Evolutionary conservation across 2,888 invertebrate genomes (phyloP).

Genomic region (Ypsolopha sequella): DNA sequence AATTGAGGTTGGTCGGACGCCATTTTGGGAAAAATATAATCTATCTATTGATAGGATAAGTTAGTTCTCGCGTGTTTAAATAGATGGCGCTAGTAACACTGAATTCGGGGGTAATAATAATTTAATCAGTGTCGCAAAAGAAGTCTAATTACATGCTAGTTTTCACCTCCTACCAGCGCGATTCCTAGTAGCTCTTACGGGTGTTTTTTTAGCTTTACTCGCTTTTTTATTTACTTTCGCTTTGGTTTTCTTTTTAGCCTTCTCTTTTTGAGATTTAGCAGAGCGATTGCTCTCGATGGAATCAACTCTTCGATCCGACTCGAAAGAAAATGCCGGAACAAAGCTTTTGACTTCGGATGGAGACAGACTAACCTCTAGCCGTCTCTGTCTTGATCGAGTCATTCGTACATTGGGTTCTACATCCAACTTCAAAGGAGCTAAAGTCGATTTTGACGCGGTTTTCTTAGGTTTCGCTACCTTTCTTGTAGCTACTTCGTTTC

Average conservation of each 20-base stretch:
- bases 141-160: not conserved
- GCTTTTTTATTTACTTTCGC: slow-evolving; percentile 6
- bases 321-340: slow-evolving; percentile 41
- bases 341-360: slow-evolving; percentile 41
- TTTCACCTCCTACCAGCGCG: slow-evolving; percentile 45
- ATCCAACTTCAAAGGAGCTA: slow-evolving; percentile 22
- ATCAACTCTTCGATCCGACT: slow-evolving; percentile 39
- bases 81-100: slow-evolving; percentile 15
- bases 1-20: slow-evolving; percentile 25
- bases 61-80: slow-evolving; percentile 3
- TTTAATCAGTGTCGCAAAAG: too few species aligned
- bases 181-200: slow-evolving; percentile 32
- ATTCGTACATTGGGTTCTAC: slow-evolving; percentile 32
- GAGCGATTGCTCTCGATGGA: slow-evolving; percentile 40
- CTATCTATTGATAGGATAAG: too few species aligned
- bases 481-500: slow-evolving; percentile 22
- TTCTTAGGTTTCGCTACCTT: slow-evolving; percentile 39
- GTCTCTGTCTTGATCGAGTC: slow-evolving; percentile 45
- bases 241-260: slow-evolving; percentile 11
- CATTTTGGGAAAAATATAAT: slow-evolving; percentile 9
- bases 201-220: slow-evolving; percentile 33
- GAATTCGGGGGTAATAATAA: slow-evolving; percentile 1
- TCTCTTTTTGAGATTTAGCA: slow-evolving; percentile 21
- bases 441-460: slow-evolving; percentile 15
- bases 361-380: slow-evolving; percentile 48